Evolutionary conservation across 1,140 invertebrate genomes (phyloP).

Genomic region (Macrobrachium rosenbergii): DNA sequence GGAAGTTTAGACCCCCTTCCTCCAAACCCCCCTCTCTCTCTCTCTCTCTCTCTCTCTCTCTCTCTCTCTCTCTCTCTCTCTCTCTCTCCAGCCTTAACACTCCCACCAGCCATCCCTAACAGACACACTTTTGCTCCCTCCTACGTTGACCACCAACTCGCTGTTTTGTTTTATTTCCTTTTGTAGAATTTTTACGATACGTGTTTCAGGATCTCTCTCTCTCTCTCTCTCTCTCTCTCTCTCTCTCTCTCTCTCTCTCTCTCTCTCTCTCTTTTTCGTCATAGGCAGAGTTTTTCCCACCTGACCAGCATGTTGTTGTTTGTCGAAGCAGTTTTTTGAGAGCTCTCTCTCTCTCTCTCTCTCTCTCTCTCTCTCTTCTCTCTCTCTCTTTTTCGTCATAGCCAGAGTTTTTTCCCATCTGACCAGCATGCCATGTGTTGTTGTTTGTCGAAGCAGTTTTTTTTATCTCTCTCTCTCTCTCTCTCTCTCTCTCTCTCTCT

Average conservation of each 20-base stretch:
- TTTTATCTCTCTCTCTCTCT: no score
- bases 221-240: slow-evolving; percentile 12
- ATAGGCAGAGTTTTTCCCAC: background rate
- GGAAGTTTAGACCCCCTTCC: background rate
- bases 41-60: background rate
- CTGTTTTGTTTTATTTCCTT: background rate
- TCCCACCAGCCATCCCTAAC: background rate
- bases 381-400: background rate
- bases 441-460: no score
- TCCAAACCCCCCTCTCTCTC: no score
- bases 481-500: no score
- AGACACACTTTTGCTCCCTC: no score
- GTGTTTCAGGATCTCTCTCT: background rate
- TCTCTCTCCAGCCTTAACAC: background rate
- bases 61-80: background rate
- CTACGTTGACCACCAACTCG: background rate
- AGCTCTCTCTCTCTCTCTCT: no score
- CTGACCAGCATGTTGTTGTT: no score
- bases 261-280: background rate
- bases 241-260: slow-evolving; percentile 6
- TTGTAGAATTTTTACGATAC: background rate
- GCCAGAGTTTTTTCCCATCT: background rate
- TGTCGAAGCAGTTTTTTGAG: no score
- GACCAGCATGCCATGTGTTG: no score
- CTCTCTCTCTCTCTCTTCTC: background rate